Base-by-base conservation (phyloP, 2,113 vertebrate species). In the Phylloscopus trochiloides region DNA sequence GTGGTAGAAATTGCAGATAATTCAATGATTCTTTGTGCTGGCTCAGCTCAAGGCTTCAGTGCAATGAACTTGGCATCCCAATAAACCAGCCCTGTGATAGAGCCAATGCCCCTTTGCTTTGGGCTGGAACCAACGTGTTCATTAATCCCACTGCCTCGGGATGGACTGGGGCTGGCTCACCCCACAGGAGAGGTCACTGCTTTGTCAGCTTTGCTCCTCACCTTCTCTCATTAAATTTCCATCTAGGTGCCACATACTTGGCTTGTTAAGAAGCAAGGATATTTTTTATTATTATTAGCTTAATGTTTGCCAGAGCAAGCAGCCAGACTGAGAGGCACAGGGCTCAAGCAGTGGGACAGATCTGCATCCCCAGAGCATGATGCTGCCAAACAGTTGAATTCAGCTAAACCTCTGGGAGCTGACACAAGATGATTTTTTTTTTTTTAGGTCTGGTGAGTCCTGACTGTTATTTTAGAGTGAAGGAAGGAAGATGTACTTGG, bases 161-260 rank as follows among this genome's bases (percentile, higher is more conserved):
- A 78, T 36, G 43, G 74, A 47, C 81, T 81, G 5, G 0, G 58
- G 90, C 62, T 83, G 88, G 51, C 86, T 90, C 31, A 50, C 73
- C 51, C 19, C 40, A 52, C 32, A 84, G 38, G 68, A 95, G 91
- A 94, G 87, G 84, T 90, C 94, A 88, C 80, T 75, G 85, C 68
- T 96, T 76, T 68, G 68, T 86, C 95, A 96, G 88, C 90, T 96
- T 50, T 68, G 40, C 67, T 50, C 32, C 42, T 94, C 57, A 71
- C 36, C 47, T 52, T 66, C 40, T 74, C 77, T 94, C 90, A 84
- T 97, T 96, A 97, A 81, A 93, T 80, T 93, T 78, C 92, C 78
- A 93, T 93, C 59, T 59, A 78, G 57, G 71, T 86, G 52, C 54
- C 0, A 1, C 54, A 16, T 36, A 32, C 45, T 85, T 82, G n/a